Evolutionary conservation across 2,113 vertebrate genomes (phyloP), one percentile per base, ranked within the genome.

Genomic region (Pseudopipra pipra): DNA sequence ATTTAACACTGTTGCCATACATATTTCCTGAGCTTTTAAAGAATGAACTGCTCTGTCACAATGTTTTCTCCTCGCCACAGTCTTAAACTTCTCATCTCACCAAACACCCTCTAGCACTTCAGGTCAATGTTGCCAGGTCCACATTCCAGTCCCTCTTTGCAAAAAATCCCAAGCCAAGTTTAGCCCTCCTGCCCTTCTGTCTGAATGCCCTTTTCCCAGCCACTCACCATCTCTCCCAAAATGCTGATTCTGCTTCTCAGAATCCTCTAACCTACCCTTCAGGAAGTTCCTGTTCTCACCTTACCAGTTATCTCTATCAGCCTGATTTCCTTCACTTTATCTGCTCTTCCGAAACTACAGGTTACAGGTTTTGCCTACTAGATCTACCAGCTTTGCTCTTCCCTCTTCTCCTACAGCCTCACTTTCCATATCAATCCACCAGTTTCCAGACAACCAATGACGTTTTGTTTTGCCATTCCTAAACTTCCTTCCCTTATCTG

Each of bases 141-240:
- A 12, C 0, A 0, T 11, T 56, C 5, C 67, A 56, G 9, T 8
- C 20, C 7, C n/a, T 46, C 33, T 70, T 44, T 43, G 47, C 28
- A 63, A 55, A 84, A 80, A 47, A 12, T 61, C 28, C 37, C 7
- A 63, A 59, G 35, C 11, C 44, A 46, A 56, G 6, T 12, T 82
- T 51, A 43, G 24, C 63, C 19, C 17, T 85, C 19, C 19, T 24
- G 5, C 47, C 27, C 19, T 46, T 72, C 37, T 55, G 22, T 62
- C 23, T 56, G 20, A 56, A 66, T 0, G 0, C 8, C 14, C 43
- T 62, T 79, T 83, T 28, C 39, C 46, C 66, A 89, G 12, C 3
- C 17, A n/a, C 15, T 46, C 59, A n/a, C 6, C 1, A 2, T 51
- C 24, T 56, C 31, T 55, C 46, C 15, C 27, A 75, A 41, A 47